Conservation (phyloP, 1,140 invertebrate genomes). For the Callitettix versicolor region DNA sequence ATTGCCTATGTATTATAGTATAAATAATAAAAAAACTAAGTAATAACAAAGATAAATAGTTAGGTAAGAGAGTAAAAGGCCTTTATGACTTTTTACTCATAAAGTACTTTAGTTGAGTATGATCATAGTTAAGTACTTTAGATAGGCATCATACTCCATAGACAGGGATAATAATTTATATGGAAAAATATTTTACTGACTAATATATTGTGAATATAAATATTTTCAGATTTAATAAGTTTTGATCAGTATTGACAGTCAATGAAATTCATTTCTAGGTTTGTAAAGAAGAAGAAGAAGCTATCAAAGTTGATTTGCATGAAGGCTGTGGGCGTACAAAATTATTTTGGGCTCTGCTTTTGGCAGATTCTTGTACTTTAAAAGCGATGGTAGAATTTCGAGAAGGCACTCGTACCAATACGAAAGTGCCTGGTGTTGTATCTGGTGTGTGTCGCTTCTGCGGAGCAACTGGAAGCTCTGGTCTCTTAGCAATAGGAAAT, state of each 20-base stretch:
- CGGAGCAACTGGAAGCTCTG: slow-evolving; percentile 69
- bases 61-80: too few relatives aligned
- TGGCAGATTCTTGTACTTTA: slow-evolving; percentile 84
- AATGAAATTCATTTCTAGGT: too few relatives aligned
- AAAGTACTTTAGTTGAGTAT: too few relatives aligned
- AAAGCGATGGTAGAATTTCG: slow-evolving; percentile 92
- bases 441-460: slow-evolving; percentile 84
- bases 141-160: too few relatives aligned
- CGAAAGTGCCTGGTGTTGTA: slow-evolving; percentile 30
- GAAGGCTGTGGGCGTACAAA: slow-evolving; percentile 93
- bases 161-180: too few relatives aligned
- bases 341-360: slow-evolving; percentile 84
- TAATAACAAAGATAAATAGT: too few relatives aligned
- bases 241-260: too few relatives aligned
- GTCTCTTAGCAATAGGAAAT: slow-evolving; percentile 80
- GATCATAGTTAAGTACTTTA: too few relatives aligned
- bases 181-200: background rate
- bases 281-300: slow-evolving; percentile 92
- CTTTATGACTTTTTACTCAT: too few relatives aligned
- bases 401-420: slow-evolving; percentile 47
- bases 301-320: slow-evolving; percentile 86
- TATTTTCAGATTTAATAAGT: background rate
- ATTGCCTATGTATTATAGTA: too few relatives aligned
- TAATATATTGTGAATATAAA: background rate
- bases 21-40: too few relatives aligned